phyloP scores from a whole-genome alignment of 1,140 invertebrate species.

The Drosophila simulans region DNA sequence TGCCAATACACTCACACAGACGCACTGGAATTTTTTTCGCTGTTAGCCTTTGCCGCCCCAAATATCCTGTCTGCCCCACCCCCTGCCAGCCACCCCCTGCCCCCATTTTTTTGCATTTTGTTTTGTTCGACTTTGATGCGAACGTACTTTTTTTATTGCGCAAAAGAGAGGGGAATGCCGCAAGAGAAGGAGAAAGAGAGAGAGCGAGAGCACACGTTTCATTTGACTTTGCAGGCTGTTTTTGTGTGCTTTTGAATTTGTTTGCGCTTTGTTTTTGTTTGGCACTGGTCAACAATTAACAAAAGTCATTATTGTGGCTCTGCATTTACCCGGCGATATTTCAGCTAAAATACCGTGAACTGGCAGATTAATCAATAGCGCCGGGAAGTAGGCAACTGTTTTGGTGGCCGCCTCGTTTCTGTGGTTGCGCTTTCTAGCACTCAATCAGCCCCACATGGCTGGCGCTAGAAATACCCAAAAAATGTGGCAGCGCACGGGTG shows the following conservation, averaged over 20 bases:
- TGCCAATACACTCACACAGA: constrained; percentile 49
- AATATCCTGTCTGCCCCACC: constrained; percentile 51
- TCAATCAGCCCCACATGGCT: constrained; percentile 40
- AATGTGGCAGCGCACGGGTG: not conserved
- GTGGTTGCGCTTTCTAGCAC: constrained; percentile 50
- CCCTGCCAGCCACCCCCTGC: not conserved
- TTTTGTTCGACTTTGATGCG: constrained; percentile 77
- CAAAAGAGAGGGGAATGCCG: constrained; percentile 4
- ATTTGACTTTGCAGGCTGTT: constrained; percentile 55
- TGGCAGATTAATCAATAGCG: constrained; percentile 13
- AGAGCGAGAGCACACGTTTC: constrained; percentile 9
- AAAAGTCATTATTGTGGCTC: constrained; percentile 16
- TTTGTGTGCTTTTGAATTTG: constrained; percentile 37
- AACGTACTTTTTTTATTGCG: constrained; percentile 36
- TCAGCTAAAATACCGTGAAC: constrained; percentile 3
- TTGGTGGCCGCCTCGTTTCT: constrained; percentile 28
- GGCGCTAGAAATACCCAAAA: constrained; percentile 8
- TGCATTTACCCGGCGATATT: constrained; percentile 1
- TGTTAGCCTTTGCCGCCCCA: constrained; percentile 76
- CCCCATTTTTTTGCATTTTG: constrained; percentile 66
- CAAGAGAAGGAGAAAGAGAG: not conserved
- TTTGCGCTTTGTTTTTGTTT: constrained; percentile 34
- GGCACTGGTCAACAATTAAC: constrained; percentile 35
- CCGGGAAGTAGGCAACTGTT: constrained; percentile 35
- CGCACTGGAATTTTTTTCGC: constrained; percentile 69